A percentile compares a stretch with the other conserved stretches of the same genome.
phyloP scores from a whole-genome alignment of 1,140 invertebrate species.

The Atta colombica region DNA sequence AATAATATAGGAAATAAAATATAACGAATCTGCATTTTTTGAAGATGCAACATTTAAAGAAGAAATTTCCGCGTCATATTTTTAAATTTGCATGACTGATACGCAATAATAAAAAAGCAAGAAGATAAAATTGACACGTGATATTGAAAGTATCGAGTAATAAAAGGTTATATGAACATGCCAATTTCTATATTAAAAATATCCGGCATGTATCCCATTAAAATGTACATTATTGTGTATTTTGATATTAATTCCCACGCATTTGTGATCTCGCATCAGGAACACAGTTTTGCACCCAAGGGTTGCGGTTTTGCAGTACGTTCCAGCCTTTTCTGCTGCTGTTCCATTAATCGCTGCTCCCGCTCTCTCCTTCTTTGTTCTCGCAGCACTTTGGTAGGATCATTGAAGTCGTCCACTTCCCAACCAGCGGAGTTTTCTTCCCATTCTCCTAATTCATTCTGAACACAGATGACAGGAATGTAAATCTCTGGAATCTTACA shows the following conservation, averaged over 20 bases:
- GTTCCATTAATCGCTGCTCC: conserved; percentile 84
- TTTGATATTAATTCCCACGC: conserved; percentile 35
- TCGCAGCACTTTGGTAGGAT: conserved; percentile 83
- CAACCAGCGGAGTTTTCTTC: conserved; percentile 86
- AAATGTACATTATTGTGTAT: conserved; percentile 42
- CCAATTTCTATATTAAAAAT: conserved; percentile 37
- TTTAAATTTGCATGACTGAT: background rate
- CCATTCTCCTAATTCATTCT: conserved; percentile 86
- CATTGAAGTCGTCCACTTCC: conserved; percentile 86
- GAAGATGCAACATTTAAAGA: background rate
- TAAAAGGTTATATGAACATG: conserved; percentile 14
- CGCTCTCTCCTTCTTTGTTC: conserved; percentile 85
- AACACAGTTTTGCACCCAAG: conserved; percentile 84
- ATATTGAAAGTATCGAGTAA: background rate
- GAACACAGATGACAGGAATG: conserved; percentile 27
- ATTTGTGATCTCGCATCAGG: conserved; percentile 78
- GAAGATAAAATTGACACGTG: background rate
- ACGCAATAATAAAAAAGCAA: background rate
- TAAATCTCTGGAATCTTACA: background rate
- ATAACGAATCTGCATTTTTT: background rate
- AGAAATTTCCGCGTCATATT: background rate
- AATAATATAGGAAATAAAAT: background rate
- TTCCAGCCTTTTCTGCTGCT: conserved; percentile 86
- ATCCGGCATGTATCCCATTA: background rate
- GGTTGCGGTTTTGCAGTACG: conserved; percentile 81